phyloP scores from a whole-genome alignment of 2,113 vertebrate species.

The Oplegnathus fasciatus region DNA sequence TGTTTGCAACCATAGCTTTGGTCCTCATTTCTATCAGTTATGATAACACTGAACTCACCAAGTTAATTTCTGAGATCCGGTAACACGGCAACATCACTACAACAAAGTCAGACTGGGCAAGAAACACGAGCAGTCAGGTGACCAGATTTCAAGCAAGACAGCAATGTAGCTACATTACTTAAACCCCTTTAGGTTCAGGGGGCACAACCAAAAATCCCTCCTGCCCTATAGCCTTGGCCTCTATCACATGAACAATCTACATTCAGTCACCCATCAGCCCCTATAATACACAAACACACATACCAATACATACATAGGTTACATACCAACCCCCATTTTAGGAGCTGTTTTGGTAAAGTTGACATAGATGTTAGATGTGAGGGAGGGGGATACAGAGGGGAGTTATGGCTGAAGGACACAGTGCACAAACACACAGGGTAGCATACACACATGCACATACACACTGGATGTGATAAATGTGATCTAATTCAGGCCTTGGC shows the following conservation, averaged over 20 bases:
- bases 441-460: not conserved
- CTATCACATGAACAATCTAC: slow-evolving; percentile 19
- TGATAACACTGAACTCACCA: not conserved
- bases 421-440: not conserved
- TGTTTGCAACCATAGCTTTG: not conserved
- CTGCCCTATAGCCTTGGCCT: not conserved
- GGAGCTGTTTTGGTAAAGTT: slow-evolving; percentile 31
- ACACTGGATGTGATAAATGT: slow-evolving; percentile 39
- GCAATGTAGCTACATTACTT: not conserved
- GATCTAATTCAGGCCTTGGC: slow-evolving; percentile 38
- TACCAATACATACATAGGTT: slow-evolving; percentile 1
- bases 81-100: not conserved
- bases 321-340: slow-evolving; percentile 31
- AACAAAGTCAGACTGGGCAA: not conserved
- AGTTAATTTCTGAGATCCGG: not conserved
- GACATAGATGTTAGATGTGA: slow-evolving; percentile 12
- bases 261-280: slow-evolving; percentile 9
- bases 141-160: not conserved
- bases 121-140: not conserved
- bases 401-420: not conserved
- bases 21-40: not conserved
- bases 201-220: not conserved
- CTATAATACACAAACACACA: slow-evolving; percentile 19
- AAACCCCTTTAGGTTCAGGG: not conserved
- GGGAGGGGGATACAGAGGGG: not conserved